Percentiles rank a stretch among this genome's conserved stretches.
These are phyloP conservation scores for Pandion haliaetus DNA, from an alignment of 2,113 vertebrate genomes.

Conservation along the genomic window DNA sequence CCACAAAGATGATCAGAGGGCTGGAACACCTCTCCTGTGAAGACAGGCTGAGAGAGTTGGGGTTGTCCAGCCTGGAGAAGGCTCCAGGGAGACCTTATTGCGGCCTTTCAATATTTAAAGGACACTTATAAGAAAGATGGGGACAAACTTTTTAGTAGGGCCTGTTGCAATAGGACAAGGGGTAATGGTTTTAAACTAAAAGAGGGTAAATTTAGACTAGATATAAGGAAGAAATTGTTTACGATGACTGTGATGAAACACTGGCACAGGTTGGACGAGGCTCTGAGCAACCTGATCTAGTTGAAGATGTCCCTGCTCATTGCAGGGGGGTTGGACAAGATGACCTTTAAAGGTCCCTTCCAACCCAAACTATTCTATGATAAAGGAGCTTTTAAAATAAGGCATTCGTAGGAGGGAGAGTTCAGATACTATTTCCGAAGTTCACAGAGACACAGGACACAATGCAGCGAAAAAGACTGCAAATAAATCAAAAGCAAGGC, in stretches of 20 bases:
- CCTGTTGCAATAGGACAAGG: background rate
- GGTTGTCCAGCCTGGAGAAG: background rate
- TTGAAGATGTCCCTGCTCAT: background rate
- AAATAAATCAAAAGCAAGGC: background rate
- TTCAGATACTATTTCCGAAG: background rate
- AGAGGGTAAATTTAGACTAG: background rate
- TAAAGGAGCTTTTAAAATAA: background rate
- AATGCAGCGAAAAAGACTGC: background rate
- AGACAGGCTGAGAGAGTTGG: background rate
- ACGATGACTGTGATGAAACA: background rate
- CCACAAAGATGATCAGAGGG: background rate
- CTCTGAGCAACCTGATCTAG: background rate
- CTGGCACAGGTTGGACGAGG: rapidly evolving
- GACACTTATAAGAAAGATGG: background rate
- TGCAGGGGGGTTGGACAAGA: background rate
- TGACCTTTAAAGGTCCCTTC: background rate
- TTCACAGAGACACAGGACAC: background rate
- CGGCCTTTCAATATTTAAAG: background rate
- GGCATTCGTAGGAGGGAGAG: background rate
- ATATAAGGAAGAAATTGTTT: background rate
- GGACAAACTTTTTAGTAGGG: background rate
- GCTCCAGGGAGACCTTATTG: rapidly evolving
- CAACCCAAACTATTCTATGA: background rate
- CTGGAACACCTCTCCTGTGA: background rate
- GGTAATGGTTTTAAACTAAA: background rate